phyloP scores from a whole-genome alignment of 1,140 invertebrate species.

The Dolichoris vasculosae region DNA sequence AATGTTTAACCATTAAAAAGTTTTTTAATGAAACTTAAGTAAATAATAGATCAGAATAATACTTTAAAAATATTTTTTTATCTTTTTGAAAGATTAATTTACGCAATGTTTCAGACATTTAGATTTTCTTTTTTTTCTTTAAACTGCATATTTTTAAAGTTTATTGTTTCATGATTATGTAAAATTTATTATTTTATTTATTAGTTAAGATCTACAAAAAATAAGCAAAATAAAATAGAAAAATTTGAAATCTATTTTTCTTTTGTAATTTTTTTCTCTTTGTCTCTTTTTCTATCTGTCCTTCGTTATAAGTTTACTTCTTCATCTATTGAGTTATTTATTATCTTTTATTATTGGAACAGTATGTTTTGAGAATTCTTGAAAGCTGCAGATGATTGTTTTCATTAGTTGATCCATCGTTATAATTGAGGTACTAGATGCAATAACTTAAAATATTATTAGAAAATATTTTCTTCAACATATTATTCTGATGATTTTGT shows the following conservation, averaged over 20 bases:
- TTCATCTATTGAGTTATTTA: background rate
- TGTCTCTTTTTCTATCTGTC: background rate
- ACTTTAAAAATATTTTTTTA: no score
- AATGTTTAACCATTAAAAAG: no score
- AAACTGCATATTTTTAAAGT: background rate
- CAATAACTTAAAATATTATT: no score
- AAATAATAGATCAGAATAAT: no score
- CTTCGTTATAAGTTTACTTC: background rate
- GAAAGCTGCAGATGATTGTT: background rate
- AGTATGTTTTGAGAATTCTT: background rate
- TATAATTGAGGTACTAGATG: background rate
- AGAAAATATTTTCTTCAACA: no score
- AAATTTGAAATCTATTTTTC: background rate
- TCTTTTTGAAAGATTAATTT: no score
- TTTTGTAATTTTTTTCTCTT: background rate
- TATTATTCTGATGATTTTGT: no score
- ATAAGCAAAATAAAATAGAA: background rate
- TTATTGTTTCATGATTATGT: background rate
- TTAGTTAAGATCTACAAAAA: background rate
- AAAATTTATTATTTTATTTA: background rate
- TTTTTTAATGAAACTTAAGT: no score
- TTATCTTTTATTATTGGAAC: background rate
- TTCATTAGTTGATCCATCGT: background rate
- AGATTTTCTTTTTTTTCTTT: background rate
- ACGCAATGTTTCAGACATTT: background rate